Base-by-base conservation (phyloP, 2,797 vertebrate species). In the Sebastes alutus region DNA sequence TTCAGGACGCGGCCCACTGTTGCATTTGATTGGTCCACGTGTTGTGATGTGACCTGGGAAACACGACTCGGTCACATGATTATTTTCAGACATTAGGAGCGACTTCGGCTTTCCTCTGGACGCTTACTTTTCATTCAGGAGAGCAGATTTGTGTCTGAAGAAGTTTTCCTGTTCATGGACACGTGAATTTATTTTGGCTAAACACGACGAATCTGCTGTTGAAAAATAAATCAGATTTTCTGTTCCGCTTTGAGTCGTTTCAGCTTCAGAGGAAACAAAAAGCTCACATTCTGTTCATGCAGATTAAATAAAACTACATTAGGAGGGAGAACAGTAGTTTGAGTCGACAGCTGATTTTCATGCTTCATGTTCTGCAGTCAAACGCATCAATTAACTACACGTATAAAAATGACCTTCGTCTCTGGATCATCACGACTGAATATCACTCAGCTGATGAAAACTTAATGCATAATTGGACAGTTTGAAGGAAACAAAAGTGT, bases 271-370 rank as follows among this genome's bases (percentile, higher is more conserved):
- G 25, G 66, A 80, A 78, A 80, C 30, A 25, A 82, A 81, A 72
- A n/a, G 27, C 72, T 84, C 11, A 4, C 20, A 38, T 7, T 60
- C 3, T 22, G 25, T 20, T 72, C 73, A 76, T 56, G 86, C 87
- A 82, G 66, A 32, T 58, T 22, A 30, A 60, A 72, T 42, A 4
- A 78, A 81, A 33, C 11, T 1, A 16, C 66, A 75, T 23, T 0
- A 35, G 33, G 58, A 42, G 7, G 30, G 20, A 32, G 16, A 16
- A 66, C 72, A 46, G 63, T 8, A 25, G 55, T 70, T 60, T 38
- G 13, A 63, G 52, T 52, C 29, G 35, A 63, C 77, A 60, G 74
- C 60, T 69, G 70, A 77, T 55, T 29, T 33, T 75, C 81, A 87
- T 52, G 83, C 79, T 65, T 77, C 52, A 27, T 2, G 55, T 78